Base-by-base conservation (phyloP, 2,888 invertebrate genomes). In the Andrena minutula region DNA sequence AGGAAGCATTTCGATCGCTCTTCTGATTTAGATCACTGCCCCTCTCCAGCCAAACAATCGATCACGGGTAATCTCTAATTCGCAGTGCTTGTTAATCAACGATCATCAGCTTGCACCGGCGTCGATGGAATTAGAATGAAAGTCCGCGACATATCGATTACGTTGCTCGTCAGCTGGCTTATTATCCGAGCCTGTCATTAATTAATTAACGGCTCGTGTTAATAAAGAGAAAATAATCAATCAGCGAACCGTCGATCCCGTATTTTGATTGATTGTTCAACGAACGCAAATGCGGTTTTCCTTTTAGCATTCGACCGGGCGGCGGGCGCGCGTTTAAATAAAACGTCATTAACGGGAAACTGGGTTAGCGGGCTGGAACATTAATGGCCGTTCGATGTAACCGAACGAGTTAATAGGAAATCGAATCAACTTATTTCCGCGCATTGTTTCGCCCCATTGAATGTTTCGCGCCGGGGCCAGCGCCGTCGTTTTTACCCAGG, bases 371-470 rank as follows among this genome's bases (percentile, higher is more conserved):
- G 78, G 71, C 68, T 82, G 69, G 69, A 73, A 47, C 72, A 82
- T 82, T 84, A 84, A 84, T 82, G 83, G 83, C 83, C 75, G 75
- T 84, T 84, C 79, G 78, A 68, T 82, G 83, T 82, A 78, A 79
- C 83, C 75, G 83, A 83, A 84, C 75, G 78, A 61, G 83, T 75
- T 84, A 84, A 83, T 84, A 84, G 82, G 72, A 75, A 84, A 84
- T 82, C 83, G 83, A 84, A 84, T 84, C 83, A 82, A 82, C 83
- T 84, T 84, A 82, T 84, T 82, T 82, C 78, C 75, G 56, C 56
- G 75, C 72, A 82, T 84, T 82, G 83, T 84, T 82, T 78, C 82
- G 64, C 63, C 56, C 68, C 72, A 28, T 61, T 58, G 56, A 75
- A 65, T 75, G 66, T 63, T 68, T 8, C 53, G 28, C 71, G 65